Conservation (phyloP, 1,140 invertebrate genomes). For the Drosophila kanapiae region DNA sequence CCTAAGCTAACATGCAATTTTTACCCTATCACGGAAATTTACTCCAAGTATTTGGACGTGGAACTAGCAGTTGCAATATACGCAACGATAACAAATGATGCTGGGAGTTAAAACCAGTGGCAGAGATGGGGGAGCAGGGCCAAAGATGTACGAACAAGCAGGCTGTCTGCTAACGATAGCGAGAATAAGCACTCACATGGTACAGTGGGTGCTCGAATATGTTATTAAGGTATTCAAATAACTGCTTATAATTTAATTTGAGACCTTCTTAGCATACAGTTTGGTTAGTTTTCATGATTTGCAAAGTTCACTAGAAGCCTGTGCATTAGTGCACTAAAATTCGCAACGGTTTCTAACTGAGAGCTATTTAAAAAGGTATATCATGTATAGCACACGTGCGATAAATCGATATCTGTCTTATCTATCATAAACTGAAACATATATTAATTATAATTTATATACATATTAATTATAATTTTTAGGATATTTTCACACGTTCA, state of each 20-base stretch:
- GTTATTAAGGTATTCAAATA: not conserved
- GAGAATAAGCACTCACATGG: slow-evolving; percentile 9
- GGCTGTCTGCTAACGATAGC: slow-evolving; percentile 63
- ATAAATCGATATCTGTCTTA: too few relatives aligned
- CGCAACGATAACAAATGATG: slow-evolving; percentile 71
- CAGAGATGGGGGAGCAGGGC: not conserved
- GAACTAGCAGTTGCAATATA: slow-evolving; percentile 59
- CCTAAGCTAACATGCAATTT: slow-evolving; percentile 55
- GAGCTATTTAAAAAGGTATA: too few relatives aligned
- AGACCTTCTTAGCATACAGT: not conserved
- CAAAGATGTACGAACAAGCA: slow-evolving; percentile 33
- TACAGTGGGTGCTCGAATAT: slow-evolving; percentile 19
- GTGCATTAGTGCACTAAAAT: too few relatives aligned
- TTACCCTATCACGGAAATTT: slow-evolving; percentile 31
- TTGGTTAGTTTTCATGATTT: not conserved
- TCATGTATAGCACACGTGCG: too few relatives aligned
- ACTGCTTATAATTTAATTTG: not conserved
- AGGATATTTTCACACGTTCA: too few relatives aligned
- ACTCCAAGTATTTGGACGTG: slow-evolving; percentile 26
- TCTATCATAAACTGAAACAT: too few relatives aligned
- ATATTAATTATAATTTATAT: too few relatives aligned
- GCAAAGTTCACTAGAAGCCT: not conserved
- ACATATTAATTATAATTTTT: too few relatives aligned
- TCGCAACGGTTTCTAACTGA: too few relatives aligned
- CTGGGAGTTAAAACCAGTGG: slow-evolving; percentile 24